Percentiles rank a stretch among this genome's conserved stretches.
phyloP scores from a whole-genome alignment of 2,888 invertebrate genomes.

The Limnephilus lunatus region DNA sequence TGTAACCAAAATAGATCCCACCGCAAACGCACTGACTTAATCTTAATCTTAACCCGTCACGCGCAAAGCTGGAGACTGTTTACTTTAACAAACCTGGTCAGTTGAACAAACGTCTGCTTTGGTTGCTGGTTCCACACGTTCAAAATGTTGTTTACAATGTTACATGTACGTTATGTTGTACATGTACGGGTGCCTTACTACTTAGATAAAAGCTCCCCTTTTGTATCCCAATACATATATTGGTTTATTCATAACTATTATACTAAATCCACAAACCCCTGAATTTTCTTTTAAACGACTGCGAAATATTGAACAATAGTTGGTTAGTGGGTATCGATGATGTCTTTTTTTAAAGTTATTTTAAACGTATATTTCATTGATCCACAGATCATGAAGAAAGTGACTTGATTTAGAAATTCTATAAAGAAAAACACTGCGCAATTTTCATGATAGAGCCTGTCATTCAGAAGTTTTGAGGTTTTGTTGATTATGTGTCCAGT shows the following conservation, averaged over 20 bases:
- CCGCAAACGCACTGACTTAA: neutral
- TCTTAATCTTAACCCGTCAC: neutral
- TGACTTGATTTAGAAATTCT: neutral
- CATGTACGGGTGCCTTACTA: too few relatives aligned
- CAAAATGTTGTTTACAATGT: too few relatives aligned
- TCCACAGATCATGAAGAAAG: neutral
- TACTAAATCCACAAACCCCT: too few relatives aligned
- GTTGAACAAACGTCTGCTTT: neutral
- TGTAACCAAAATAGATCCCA: slow-evolving; percentile 20
- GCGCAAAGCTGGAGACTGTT: neutral
- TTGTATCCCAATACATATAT: too few relatives aligned
- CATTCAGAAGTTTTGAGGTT: neutral
- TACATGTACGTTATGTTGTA: too few relatives aligned
- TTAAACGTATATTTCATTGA: neutral
- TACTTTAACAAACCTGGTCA: neutral
- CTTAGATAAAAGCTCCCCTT: too few relatives aligned
- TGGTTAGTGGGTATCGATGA: too few relatives aligned
- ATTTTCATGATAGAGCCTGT: neutral
- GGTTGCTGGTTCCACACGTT: neutral
- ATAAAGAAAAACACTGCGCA: neutral
- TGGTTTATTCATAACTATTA: too few relatives aligned
- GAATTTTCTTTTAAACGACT: too few relatives aligned
- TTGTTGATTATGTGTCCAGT: neutral
- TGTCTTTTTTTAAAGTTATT: too few relatives aligned
- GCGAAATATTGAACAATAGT: too few relatives aligned